Percentiles rank a stretch among this genome's conserved stretches.
These are phyloP conservation scores for Hafferia zeledoni DNA, from an alignment of 2,797 vertebrate species.

Conservation along the genomic window DNA sequence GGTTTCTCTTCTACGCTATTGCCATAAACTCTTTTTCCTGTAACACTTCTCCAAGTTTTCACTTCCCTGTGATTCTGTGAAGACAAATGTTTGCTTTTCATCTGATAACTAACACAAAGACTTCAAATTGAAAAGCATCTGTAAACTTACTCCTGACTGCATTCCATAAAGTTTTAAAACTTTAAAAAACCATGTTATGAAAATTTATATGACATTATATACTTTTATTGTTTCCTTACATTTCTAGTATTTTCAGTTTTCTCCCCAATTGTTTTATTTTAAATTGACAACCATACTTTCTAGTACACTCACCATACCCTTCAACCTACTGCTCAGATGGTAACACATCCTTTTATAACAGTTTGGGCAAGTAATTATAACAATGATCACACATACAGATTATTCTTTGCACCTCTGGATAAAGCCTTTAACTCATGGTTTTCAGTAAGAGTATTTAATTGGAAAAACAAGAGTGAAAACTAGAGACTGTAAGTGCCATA, in stretches of 20 bases:
- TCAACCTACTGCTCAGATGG: background rate
- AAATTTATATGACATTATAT: background rate
- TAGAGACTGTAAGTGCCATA: background rate
- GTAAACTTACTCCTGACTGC: background rate
- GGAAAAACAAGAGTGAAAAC: conserved; percentile 51
- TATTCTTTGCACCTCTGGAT: conserved; percentile 13
- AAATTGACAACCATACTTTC: background rate
- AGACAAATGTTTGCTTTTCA: background rate
- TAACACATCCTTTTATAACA: background rate
- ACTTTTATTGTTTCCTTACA: background rate
- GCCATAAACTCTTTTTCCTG: background rate
- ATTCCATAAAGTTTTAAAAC: background rate
- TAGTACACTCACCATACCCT: background rate
- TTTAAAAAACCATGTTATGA: background rate
- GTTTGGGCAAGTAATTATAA: background rate
- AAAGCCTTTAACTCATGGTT: background rate
- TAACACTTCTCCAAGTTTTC: background rate
- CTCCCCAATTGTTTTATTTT: background rate
- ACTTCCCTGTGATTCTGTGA: background rate
- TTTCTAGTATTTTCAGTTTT: background rate
- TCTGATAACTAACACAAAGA: background rate
- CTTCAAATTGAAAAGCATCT: background rate
- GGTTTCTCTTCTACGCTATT: background rate
- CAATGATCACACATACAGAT: background rate
- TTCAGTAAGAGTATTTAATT: conserved; percentile 4